Conservation (phyloP, 53 echinoderm and acorn worm species). For the Luidia sarsii region DNA sequence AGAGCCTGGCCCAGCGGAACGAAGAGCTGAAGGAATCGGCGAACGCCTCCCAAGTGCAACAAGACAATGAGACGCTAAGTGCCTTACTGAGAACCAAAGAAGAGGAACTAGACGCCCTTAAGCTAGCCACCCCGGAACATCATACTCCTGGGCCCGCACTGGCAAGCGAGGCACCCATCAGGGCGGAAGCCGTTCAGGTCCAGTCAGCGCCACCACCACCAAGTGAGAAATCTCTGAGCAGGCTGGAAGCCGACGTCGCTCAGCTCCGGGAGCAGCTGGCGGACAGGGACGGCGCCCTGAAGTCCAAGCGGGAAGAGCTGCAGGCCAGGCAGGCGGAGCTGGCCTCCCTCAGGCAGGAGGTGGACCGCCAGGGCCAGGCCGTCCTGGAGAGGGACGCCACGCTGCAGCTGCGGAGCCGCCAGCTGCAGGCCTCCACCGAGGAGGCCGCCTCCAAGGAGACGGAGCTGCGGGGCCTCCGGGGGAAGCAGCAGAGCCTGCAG, state of each 20-base stretch:
- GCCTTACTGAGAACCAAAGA: slow-evolving; percentile 49
- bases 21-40: slow-evolving; percentile 7
- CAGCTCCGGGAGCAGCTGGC: slow-evolving; percentile 42
- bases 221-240: slow-evolving; percentile 39
- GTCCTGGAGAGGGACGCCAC: slow-evolving; percentile 67
- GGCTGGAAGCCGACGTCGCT: slow-evolving; percentile 56
- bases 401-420: slow-evolving; percentile 61
- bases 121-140: not conserved
- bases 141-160: too few relatives aligned
- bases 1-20: slow-evolving; percentile 29
- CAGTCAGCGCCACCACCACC: slow-evolving; percentile 66
- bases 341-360: slow-evolving; percentile 73
- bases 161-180: slow-evolving; percentile 35
- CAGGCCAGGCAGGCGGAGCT: slow-evolving; percentile 64
- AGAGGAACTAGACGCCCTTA: slow-evolving; percentile 27
- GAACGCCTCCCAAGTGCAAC: not conserved
- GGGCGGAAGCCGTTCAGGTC: slow-evolving; percentile 33
- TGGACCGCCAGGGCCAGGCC: slow-evolving; percentile 82
- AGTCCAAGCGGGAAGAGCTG: slow-evolving; percentile 35
- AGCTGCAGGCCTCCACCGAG: slow-evolving; percentile 51
- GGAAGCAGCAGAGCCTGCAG: slow-evolving; percentile 61
- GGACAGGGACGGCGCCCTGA: slow-evolving; percentile 41
- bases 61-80: slow-evolving; percentile 40
- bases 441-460: slow-evolving; percentile 51
- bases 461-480: slow-evolving; percentile 53